Conservation (phyloP, 2,888 invertebrate genomes). For the Pimpla rufipes region DNA sequence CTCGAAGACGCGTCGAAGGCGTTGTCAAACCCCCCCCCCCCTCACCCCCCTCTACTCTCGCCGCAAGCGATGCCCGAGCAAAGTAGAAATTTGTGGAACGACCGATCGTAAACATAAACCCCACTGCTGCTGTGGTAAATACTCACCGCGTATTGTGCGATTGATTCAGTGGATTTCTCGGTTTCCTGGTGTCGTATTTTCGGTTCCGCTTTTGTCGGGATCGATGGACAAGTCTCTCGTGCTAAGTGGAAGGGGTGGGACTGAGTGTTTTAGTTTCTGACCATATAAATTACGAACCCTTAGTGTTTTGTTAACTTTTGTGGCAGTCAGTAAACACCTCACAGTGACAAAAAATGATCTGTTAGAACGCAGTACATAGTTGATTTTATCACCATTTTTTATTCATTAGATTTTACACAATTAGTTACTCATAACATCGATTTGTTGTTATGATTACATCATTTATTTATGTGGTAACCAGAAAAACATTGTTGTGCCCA, state of each 20-base stretch:
- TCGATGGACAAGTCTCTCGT: slow-evolving; percentile 5
- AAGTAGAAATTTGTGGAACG: slow-evolving; percentile 64
- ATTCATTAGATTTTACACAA: no score
- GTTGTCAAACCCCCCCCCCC: slow-evolving; percentile 41
- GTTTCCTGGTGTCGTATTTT: not conserved
- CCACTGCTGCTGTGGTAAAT: slow-evolving; percentile 42
- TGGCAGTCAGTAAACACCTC: no score
- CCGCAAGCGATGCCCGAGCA: not conserved
- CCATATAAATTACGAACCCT: not conserved
- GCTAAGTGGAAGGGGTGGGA: not conserved
- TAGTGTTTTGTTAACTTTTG: not conserved
- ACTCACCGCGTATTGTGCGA: slow-evolving; percentile 20
- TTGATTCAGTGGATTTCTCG: slow-evolving; percentile 43
- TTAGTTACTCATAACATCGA: no score
- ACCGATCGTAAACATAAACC: slow-evolving; percentile 44
- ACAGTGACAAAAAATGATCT: no score
- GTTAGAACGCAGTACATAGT: no score
- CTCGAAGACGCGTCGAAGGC: slow-evolving; percentile 31
- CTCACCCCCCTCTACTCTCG: no score
- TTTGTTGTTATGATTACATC: no score
- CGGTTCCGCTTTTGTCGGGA: not conserved
- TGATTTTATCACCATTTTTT: no score
- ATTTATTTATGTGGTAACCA: no score
- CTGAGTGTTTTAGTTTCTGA: not conserved
- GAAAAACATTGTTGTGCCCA: no score